A percentile compares a stretch with the other conserved stretches of the same genome.
These are phyloP conservation scores for Plectrocnemia conspersa DNA, from an alignment of 1,140 invertebrate genomes.

Conservation along the genomic window DNA sequence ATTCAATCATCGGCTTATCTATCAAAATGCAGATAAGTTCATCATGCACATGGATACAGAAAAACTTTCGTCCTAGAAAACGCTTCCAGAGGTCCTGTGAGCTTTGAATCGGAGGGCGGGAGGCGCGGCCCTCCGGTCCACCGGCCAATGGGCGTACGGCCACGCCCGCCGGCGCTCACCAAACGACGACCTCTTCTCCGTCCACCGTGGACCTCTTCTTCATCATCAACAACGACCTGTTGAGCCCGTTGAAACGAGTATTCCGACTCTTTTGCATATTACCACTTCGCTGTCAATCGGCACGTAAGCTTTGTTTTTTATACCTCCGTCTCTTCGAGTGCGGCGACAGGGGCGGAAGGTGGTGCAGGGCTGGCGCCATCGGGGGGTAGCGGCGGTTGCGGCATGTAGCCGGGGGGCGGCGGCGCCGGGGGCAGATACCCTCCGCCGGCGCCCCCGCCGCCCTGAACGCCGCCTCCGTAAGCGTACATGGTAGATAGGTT, in stretches of 20 bases:
- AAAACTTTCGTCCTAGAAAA: too few relatives aligned
- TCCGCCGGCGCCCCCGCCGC: slow-evolving; percentile 4
- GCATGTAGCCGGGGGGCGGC: slow-evolving; percentile 29
- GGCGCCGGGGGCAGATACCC: slow-evolving; percentile 25
- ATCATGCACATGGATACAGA: too few relatives aligned
- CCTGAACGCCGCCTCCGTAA: slow-evolving; percentile 13
- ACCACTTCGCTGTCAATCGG: too few relatives aligned
- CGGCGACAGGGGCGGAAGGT: slow-evolving; percentile 32
- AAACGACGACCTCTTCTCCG: slow-evolving; percentile 11
- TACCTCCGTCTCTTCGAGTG: slow-evolving; percentile 35
- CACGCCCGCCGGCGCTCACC: slow-evolving; percentile 22
- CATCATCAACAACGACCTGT: too few relatives aligned
- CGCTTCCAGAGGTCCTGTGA: too few relatives aligned
- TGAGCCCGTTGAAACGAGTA: too few relatives aligned
- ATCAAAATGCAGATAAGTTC: too few relatives aligned
- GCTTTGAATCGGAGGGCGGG: neutral
- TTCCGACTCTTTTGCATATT: too few relatives aligned
- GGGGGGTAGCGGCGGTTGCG: slow-evolving; percentile 27
- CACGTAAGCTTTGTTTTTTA: too few relatives aligned
- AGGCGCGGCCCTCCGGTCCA: slow-evolving; percentile 15
- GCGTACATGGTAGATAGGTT: slow-evolving; percentile 35
- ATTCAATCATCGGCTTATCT: too few relatives aligned
- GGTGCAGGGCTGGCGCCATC: slow-evolving; percentile 28
- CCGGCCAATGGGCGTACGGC: slow-evolving; percentile 30
- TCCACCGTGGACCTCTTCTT: too few relatives aligned